phyloP scores from a whole-genome alignment of 2,888 invertebrate species.

The Eretmocerus hayati region DNA sequence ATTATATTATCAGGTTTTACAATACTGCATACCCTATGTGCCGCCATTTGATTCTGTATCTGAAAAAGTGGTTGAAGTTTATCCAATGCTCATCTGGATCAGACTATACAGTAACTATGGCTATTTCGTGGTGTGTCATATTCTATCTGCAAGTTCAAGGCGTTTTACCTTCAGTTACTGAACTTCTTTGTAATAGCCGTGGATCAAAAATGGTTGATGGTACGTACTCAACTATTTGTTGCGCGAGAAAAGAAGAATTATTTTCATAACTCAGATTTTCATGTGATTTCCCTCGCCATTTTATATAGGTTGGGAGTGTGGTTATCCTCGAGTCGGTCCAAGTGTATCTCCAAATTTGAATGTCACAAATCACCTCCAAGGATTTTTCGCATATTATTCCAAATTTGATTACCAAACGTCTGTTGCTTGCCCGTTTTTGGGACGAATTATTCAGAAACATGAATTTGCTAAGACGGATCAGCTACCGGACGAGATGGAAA shows the following conservation, averaged over 20 bases:
- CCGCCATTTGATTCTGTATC: constrained; percentile 4
- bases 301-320: constrained; percentile 41
- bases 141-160: constrained; percentile 9
- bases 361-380: too few species aligned
- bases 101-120: not conserved
- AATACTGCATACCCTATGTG: not conserved
- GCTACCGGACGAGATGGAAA: constrained; percentile 25
- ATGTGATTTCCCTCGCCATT: not conserved
- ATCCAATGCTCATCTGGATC: not conserved
- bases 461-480: constrained; percentile 37
- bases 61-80: constrained; percentile 7
- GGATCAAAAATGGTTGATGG: constrained; percentile 6
- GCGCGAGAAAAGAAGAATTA: too few species aligned
- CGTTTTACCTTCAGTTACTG: constrained; percentile 3
- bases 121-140: constrained; percentile 8
- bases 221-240: too few species aligned
- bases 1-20: too few species aligned
- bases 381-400: constrained; percentile 47
- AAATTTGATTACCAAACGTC: constrained; percentile 42
- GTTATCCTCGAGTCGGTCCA: too few species aligned
- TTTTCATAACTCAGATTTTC: not conserved
- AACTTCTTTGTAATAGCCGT: not conserved
- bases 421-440: constrained; percentile 48
- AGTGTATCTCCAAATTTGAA: constrained; percentile 1
- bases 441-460: constrained; percentile 40